phyloP scores from a whole-genome alignment of 53 echinoderm and acorn worm genomes.

The Arbacia lixula region DNA sequence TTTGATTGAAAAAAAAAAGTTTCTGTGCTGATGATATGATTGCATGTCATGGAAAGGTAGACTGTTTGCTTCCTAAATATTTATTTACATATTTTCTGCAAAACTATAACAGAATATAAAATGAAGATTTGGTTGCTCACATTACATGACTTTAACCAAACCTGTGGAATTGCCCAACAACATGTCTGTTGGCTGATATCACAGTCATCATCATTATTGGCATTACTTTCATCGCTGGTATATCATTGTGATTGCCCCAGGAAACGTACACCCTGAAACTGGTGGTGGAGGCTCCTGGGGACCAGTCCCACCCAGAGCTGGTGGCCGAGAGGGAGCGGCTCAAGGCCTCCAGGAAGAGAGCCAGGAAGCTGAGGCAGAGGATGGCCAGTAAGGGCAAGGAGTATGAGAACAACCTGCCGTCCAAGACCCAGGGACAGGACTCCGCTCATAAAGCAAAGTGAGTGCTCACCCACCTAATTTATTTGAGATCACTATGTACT shows the following conservation, averaged over 20 bases:
- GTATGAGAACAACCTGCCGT: conserved; percentile 94
- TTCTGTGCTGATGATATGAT: too few species aligned
- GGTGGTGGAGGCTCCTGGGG: conserved; percentile 84
- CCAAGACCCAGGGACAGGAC: conserved; percentile 85
- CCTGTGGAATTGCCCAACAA: too few species aligned
- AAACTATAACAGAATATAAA: too few species aligned
- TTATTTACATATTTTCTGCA: too few species aligned
- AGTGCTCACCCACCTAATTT: conserved; percentile 13
- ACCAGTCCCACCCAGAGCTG: conserved; percentile 84
- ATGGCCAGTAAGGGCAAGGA: conserved; percentile 95
- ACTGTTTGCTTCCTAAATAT: too few species aligned
- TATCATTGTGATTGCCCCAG: conserved; percentile 17
- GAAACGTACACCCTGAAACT: conserved; percentile 87
- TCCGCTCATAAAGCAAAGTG: conserved; percentile 92
- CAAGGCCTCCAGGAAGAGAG: conserved; percentile 85
- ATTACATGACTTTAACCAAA: too few species aligned
- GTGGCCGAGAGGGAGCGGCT: conserved; percentile 95
- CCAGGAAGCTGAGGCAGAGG: conserved; percentile 90
- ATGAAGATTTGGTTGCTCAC: too few species aligned
- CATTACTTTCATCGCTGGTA: too few species aligned
- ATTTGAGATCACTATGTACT: not conserved
- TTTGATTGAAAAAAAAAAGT: too few species aligned
- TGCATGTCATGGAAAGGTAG: too few species aligned
- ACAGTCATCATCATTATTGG: too few species aligned
- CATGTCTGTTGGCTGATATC: too few species aligned